Conservation (phyloP, 2,888 invertebrate species). For the Papilio elwesi region DNA sequence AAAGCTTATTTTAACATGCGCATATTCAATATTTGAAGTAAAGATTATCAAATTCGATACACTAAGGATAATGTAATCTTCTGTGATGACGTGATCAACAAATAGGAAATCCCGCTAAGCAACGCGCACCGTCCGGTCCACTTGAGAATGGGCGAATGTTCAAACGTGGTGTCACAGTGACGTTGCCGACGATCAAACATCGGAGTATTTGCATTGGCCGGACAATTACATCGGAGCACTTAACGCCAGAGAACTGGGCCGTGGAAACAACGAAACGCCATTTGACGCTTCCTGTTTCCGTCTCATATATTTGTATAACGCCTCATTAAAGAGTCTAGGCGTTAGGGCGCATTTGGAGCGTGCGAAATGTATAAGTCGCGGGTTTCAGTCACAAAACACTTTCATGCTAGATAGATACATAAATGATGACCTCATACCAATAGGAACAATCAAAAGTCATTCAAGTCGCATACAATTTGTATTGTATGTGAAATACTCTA, state of each 20-base stretch:
- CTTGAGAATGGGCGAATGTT: slow-evolving; percentile 52
- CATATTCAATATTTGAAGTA: background rate
- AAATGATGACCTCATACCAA: background rate
- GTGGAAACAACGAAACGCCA: slow-evolving; percentile 80
- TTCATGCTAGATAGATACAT: background rate
- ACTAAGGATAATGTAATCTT: background rate
- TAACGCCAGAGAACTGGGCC: slow-evolving; percentile 79
- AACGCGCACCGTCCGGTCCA: slow-evolving; percentile 56
- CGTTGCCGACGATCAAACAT: slow-evolving; percentile 57
- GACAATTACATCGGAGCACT: slow-evolving; percentile 81
- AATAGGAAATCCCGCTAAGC: slow-evolving; percentile 64
- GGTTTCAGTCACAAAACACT: slow-evolving; percentile 19
- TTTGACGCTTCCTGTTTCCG: slow-evolving; percentile 83
- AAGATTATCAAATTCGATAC: background rate
- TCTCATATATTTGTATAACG: slow-evolving; percentile 62
- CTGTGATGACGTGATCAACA: slow-evolving; percentile 46
- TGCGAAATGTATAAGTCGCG: slow-evolving; percentile 57
- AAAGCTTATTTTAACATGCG: too few relatives aligned
- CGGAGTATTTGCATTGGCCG: slow-evolving; percentile 75
- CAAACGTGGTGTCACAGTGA: slow-evolving; percentile 43
- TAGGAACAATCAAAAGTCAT: too few relatives aligned
- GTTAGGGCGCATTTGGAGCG: slow-evolving; percentile 57
- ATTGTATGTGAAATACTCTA: too few relatives aligned
- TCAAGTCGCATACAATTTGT: too few relatives aligned
- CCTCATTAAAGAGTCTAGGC: slow-evolving; percentile 53